A percentile compares a stretch with the other conserved stretches of the same genome.
phyloP scores from a whole-genome alignment of 1,140 invertebrate species.

The Procambarus virginalis region DNA sequence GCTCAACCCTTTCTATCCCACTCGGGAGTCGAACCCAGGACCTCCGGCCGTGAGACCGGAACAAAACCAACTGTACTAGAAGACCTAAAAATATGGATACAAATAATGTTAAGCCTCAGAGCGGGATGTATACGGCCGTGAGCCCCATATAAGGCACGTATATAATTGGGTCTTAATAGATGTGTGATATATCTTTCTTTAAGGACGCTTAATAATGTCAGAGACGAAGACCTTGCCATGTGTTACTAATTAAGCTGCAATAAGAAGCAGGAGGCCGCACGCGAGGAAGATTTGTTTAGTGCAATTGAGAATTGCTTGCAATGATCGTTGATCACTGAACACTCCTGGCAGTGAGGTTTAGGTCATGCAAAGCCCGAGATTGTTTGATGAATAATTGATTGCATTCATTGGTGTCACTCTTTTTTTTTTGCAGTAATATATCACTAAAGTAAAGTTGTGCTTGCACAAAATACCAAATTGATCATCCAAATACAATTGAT shows the following conservation, averaged over 20 bases:
- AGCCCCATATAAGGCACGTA: background rate
- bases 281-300: background rate
- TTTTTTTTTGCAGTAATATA: background rate
- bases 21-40: too few species aligned
- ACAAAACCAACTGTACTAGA: too few species aligned
- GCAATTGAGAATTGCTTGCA: background rate
- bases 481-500: background rate
- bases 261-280: background rate
- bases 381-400: background rate
- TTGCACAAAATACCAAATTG: background rate
- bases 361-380: too few species aligned
- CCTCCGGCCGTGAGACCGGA: too few species aligned
- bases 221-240: background rate
- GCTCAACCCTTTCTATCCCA: too few species aligned
- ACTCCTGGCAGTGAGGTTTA: too few species aligned
- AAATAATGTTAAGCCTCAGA: background rate
- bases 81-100: too few species aligned
- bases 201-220: background rate
- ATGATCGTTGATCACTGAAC: too few species aligned
- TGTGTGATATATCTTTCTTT: background rate
- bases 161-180: background rate
- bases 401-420: background rate
- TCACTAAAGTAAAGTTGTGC: background rate
- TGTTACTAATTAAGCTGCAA: background rate
- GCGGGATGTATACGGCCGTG: background rate